Evolutionary conservation across 1,140 invertebrate species (phyloP).

Genomic region (Plutomurus gul): DNA sequence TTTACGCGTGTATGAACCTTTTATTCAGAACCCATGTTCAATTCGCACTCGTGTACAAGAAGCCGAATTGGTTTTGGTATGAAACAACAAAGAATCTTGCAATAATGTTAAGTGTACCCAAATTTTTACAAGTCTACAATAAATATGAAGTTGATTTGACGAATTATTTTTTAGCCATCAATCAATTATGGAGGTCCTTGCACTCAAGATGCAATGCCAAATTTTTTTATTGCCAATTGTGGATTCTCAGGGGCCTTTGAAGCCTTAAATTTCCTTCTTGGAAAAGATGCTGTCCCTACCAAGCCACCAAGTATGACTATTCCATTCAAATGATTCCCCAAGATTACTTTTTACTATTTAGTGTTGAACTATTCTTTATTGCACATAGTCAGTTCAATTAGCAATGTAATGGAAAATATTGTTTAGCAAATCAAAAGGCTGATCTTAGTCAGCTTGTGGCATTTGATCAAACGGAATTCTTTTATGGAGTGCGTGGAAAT

Average conservation of each 20-base stretch:
- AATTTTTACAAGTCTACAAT: not conserved
- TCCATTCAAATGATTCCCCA: too few relatives aligned
- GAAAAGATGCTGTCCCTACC: not conserved
- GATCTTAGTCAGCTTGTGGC: not conserved
- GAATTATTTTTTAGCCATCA: too few relatives aligned
- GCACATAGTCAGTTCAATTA: too few relatives aligned
- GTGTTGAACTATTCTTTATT: too few relatives aligned
- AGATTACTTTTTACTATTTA: too few relatives aligned
- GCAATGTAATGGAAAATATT: not conserved
- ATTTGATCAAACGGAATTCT: constrained; percentile 52
- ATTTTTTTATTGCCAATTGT: constrained; percentile 49
- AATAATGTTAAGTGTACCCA: too few relatives aligned
- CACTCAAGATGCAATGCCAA: not conserved
- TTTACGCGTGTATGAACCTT: constrained; percentile 46
- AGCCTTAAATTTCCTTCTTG: constrained; percentile 42
- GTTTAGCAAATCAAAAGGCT: not conserved
- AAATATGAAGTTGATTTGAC: too few relatives aligned
- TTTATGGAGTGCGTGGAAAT: constrained; percentile 2
- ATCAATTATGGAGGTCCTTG: constrained; percentile 31
- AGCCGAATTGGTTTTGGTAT: constrained; percentile 44
- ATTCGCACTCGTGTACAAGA: constrained; percentile 49
- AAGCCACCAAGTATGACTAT: too few relatives aligned
- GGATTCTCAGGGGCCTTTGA: constrained; percentile 52
- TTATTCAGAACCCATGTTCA: constrained; percentile 40
- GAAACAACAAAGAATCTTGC: too few relatives aligned